These are phyloP conservation scores for Auanema freiburgensis DNA, from an alignment of 2,888 invertebrate species.

Conservation along the genomic window DNA sequence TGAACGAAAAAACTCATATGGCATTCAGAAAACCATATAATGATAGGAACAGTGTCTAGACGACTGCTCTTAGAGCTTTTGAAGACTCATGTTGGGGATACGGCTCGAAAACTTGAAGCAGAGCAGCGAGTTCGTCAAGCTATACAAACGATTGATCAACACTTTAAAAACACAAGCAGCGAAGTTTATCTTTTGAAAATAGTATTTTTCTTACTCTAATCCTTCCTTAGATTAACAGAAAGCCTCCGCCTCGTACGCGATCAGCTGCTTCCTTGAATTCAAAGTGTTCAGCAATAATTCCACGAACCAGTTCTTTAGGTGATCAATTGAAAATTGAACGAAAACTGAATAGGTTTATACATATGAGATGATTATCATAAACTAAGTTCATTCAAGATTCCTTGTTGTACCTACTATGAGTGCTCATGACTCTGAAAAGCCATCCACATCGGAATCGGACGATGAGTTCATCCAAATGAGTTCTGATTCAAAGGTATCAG, in stretches of 20 bases:
- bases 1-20: not conserved
- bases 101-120: constrained; percentile 51
- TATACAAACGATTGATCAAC: constrained; percentile 60
- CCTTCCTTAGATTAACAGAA: too few species aligned
- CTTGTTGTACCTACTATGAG: not conserved
- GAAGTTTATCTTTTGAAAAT: constrained; percentile 17
- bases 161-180: constrained; percentile 47
- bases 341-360: not conserved
- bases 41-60: constrained; percentile 60
- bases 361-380: not conserved
- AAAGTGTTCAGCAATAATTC: too few species aligned
- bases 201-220: too few species aligned
- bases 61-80: constrained; percentile 49
- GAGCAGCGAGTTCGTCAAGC: constrained; percentile 53
- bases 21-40: constrained; percentile 35
- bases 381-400: not conserved
- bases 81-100: constrained; percentile 48
- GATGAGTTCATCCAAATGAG: not conserved
- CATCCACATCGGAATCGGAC: not conserved
- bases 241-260: too few species aligned
- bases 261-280: too few species aligned
- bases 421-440: too few species aligned
- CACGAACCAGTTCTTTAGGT: too few species aligned
- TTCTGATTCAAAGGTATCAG: too few species aligned
- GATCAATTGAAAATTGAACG: not conserved